A percentile compares a stretch with the other conserved stretches of the same genome.
These are phyloP conservation scores for Sebastes goodei DNA, from an alignment of 2,797 vertebrate species.

Conservation along the genomic window DNA sequence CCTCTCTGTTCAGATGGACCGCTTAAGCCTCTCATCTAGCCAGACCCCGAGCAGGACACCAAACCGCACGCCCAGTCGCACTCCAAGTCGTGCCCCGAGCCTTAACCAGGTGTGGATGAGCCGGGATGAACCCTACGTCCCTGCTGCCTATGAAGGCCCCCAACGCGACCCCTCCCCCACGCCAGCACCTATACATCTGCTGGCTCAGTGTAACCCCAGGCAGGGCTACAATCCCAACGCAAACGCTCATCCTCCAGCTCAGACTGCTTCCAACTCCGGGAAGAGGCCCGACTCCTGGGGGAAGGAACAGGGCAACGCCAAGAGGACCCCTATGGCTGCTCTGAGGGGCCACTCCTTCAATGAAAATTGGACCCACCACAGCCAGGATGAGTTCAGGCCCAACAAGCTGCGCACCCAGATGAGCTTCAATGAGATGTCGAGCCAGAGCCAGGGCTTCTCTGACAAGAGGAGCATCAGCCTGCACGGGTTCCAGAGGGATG, in stretches of 20 bases:
- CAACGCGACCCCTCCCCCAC: conserved; percentile 79
- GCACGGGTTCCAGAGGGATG: conserved; percentile 91
- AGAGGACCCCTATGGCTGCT: conserved; percentile 90
- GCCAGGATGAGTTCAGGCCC: conserved; percentile 93
- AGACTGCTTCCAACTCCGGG: conserved; percentile 70
- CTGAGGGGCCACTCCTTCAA: conserved; percentile 90
- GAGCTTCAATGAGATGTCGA: conserved; percentile 96
- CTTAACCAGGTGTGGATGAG: conserved; percentile 95
- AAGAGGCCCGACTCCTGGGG: conserved; percentile 91
- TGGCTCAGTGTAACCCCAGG: conserved; percentile 92
- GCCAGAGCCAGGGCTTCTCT: conserved; percentile 88
- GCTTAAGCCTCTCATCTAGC: conserved; percentile 86
- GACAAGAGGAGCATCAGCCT: conserved; percentile 92
- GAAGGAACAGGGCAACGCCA: conserved; percentile 90
- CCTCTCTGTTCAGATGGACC: conserved; percentile 94
- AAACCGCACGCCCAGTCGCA: conserved; percentile 81
- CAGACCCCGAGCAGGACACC: conserved; percentile 84
- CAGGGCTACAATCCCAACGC: conserved; percentile 88
- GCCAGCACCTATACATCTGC: conserved; percentile 85
- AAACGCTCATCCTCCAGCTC: conserved; percentile 79
- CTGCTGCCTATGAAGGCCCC: conserved; percentile 85
- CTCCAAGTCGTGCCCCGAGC: conserved; percentile 91
- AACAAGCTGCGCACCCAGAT: conserved; percentile 94
- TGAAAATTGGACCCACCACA: conserved; percentile 94
- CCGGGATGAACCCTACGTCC: conserved; percentile 91